These are phyloP conservation scores for Ceratoteleas bidentatus DNA, from an alignment of 1,140 invertebrate species.

Conservation along the genomic window DNA sequence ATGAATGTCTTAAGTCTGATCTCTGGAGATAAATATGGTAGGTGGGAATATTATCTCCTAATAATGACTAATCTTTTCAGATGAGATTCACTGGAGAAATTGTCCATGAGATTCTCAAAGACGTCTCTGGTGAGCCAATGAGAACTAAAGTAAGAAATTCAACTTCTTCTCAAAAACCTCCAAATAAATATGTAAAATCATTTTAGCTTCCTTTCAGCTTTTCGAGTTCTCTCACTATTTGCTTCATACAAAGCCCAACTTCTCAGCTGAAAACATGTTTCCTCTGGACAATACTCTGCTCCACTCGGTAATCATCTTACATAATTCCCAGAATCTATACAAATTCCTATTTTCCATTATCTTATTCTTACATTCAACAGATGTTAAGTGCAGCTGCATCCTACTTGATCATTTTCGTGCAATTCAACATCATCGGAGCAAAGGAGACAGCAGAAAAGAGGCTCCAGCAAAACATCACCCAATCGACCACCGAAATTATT, in stretches of 20 bases:
- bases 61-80: neutral
- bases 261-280: conserved; percentile 36
- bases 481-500: too few species aligned
- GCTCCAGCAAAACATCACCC: too few species aligned
- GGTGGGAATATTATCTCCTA: too few species aligned
- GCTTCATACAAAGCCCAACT: conserved; percentile 22
- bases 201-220: conserved; percentile 27
- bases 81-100: conserved; percentile 21
- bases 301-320: conserved; percentile 35
- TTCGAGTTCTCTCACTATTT: conserved; percentile 34
- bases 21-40: too few species aligned
- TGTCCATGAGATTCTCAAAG: conserved; percentile 15
- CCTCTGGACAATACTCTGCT: conserved; percentile 39
- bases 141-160: too few species aligned
- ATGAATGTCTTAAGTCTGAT: too few species aligned
- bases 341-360: conserved; percentile 6
- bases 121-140: too few species aligned
- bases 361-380: neutral
- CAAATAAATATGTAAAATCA: too few species aligned
- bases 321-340: neutral
- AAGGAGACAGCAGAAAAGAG: too few species aligned
- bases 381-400: conserved; percentile 39
- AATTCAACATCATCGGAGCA: conserved; percentile 39
- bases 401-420: conserved; percentile 43
- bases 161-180: too few species aligned